Evolutionary conservation across 2,888 invertebrate genomes (phyloP).

Genomic region (Eupithecia insigniata): DNA sequence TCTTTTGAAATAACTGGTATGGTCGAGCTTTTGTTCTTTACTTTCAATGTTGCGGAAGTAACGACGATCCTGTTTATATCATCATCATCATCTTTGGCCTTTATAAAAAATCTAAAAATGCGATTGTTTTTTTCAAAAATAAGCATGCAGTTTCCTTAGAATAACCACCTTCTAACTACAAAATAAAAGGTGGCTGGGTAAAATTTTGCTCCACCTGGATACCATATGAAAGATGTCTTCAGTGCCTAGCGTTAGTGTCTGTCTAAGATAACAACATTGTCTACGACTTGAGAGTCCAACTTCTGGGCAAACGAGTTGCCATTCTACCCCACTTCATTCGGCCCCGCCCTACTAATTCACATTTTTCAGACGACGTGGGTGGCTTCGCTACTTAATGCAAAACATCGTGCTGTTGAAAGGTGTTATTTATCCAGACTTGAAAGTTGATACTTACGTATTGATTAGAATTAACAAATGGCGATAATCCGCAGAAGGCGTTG

Average conservation of each 20-base stretch:
- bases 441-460: slow-evolving; percentile 52
- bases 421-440: slow-evolving; percentile 34
- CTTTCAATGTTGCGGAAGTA: slow-evolving; percentile 10
- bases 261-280: background rate
- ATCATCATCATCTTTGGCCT: background rate
- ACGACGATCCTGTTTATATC: background rate
- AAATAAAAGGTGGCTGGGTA: too few relatives aligned
- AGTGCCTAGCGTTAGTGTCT: background rate
- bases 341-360: background rate
- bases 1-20: slow-evolving; percentile 33
- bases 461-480: slow-evolving; percentile 74
- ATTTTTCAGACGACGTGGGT: slow-evolving; percentile 5
- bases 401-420: background rate
- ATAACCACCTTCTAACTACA: too few relatives aligned
- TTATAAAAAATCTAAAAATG: background rate
- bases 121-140: background rate
- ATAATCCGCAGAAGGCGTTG: slow-evolving; percentile 78
- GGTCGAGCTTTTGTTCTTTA: slow-evolving; percentile 22
- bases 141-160: background rate
- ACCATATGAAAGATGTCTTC: background rate
- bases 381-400: background rate
- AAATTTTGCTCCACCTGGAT: too few relatives aligned
- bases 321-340: background rate
- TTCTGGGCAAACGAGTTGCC: background rate
- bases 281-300: background rate